A percentile compares a stretch with the other conserved stretches of the same genome.
phyloP scores from a whole-genome alignment of 2,797 vertebrate genomes.

The Enteromius unitaeniatus region DNA sequence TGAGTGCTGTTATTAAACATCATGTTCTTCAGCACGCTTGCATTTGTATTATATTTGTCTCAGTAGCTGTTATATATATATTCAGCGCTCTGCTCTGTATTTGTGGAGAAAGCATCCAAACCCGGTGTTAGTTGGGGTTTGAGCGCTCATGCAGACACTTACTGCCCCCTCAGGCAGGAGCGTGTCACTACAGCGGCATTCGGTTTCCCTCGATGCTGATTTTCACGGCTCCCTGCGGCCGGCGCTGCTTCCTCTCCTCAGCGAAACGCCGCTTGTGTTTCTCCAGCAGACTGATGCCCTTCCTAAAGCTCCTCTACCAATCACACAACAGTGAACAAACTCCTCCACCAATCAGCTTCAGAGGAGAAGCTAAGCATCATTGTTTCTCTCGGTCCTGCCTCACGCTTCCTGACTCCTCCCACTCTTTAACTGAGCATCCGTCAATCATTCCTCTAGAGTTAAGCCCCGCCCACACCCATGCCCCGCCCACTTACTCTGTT shows the following conservation, averaged over 20 bases:
- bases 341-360: slow-evolving; percentile 1
- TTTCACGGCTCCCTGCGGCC: slow-evolving; percentile 89
- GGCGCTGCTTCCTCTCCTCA: slow-evolving; percentile 86
- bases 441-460: not conserved
- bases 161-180: slow-evolving; percentile 75
- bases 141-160: slow-evolving; percentile 74
- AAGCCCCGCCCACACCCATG: not conserved
- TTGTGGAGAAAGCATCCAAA: too few species aligned
- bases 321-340: slow-evolving; percentile 24
- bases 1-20: not conserved
- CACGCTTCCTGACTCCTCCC: not conserved
- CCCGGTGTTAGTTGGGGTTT: not conserved
- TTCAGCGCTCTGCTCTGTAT: too few species aligned
- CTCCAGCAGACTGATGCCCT: slow-evolving; percentile 90
- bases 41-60: not conserved
- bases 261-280: slow-evolving; percentile 95
- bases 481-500: slow-evolving; percentile 84
- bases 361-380: not conserved
- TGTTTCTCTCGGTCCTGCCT: not conserved
- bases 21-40: not conserved
- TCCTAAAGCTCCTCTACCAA: slow-evolving; percentile 64
- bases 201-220: slow-evolving; percentile 97
- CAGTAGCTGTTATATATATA: not conserved
- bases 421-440: not conserved
- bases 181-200: slow-evolving; percentile 87